Base-by-base conservation (phyloP, 2,113 vertebrate genomes). In the Peromyscus californicus region DNA sequence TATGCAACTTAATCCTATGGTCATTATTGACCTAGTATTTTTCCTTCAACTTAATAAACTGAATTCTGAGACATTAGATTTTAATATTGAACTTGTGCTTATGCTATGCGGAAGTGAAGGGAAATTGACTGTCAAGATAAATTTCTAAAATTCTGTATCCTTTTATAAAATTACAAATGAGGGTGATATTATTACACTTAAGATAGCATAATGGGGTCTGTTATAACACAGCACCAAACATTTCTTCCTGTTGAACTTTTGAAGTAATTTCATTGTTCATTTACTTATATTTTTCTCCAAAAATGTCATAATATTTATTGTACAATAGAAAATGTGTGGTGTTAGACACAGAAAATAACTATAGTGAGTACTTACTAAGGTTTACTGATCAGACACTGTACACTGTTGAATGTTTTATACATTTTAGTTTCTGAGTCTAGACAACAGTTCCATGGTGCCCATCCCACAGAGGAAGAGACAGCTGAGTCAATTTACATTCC, bases 81-180 rank as follows among this genome's bases (percentile, higher is more conserved):
- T 96, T 63, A 94, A 2, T 95, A 92, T 93, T 96, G 70, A 51
- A 90, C 54, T 94, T 92, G 24, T 79, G 83, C n/a, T 94, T 96
- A 36, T 79, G 16, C 84, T 91, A 76, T 72, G 9, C 91, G 63
- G 45, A 91, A 93, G 19, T 89, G 19, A 98, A 95, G 94, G 10
- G 91, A 89, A 54, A 51, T 96, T 90, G 39, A 65, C 83, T 75
- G 4, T 69, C 65, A 96, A 65, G 72, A 78, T 91, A 86, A 75
- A 72, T 48, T 72, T 94, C 45, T 89, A 74, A 89, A 94, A 61
- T 39, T 89, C 33, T 78, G 3, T 79, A n/a, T 29, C 78, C 39
- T n/a, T 95, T 90, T 95, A 36, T 93, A 95, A 93, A 95, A 89
- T 93, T 70, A 76, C 75, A 92, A 91, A 91, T 76, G 57, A 10